phyloP scores from a whole-genome alignment of 2,797 vertebrate genomes.

The Rhinatrema bivittatum region DNA sequence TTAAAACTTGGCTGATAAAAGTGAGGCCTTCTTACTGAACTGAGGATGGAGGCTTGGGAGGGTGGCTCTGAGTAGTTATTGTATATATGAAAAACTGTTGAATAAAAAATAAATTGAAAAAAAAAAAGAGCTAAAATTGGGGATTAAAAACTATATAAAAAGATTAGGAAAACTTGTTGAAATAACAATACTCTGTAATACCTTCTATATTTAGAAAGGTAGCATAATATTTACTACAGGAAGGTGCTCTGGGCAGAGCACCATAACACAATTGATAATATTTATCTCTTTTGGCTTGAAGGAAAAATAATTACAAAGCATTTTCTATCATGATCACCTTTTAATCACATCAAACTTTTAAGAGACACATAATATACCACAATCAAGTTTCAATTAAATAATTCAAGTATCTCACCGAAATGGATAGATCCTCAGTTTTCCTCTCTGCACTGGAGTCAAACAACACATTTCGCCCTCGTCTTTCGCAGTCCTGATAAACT shows the following conservation, averaged over 20 bases:
- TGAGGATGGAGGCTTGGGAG: too few species aligned
- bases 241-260: background rate
- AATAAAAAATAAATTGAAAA: too few species aligned
- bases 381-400: conserved; percentile 1
- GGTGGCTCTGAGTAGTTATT: too few species aligned
- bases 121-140: too few species aligned
- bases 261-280: too few species aligned
- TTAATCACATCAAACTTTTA: background rate
- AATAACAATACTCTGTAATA: conserved; percentile 15
- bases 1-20: too few species aligned
- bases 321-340: background rate
- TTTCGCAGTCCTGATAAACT: conserved; percentile 96
- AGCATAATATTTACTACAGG: background rate
- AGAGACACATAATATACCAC: background rate
- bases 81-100: too few species aligned
- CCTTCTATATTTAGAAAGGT: conserved; percentile 20
- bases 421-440: conserved; percentile 77
- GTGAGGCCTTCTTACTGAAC: too few species aligned
- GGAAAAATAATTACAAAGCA: background rate
- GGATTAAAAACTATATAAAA: too few species aligned
- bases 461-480: conserved; percentile 90
- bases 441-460: conserved; percentile 92
- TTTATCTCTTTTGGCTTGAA: too few species aligned
- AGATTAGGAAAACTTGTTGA: too few species aligned
- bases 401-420: conserved; percentile 67